Evolutionary conservation across 2,888 invertebrate genomes (phyloP).

Genomic region (Carcina quercana): DNA sequence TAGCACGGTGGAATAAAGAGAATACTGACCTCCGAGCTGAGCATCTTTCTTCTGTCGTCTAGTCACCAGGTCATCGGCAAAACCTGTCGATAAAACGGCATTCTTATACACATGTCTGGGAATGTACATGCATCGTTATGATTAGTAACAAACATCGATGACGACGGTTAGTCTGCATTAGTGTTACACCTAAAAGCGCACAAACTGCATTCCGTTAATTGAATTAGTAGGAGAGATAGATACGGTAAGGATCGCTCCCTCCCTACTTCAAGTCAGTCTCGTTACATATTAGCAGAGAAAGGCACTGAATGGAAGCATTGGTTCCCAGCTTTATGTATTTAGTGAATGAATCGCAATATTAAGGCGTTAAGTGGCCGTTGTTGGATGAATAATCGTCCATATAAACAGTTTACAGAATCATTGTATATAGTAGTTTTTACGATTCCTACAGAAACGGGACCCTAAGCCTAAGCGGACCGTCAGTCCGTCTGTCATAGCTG

Average conservation of each 20-base stretch:
- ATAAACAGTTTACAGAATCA: too few relatives aligned
- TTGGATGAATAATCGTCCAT: too few relatives aligned
- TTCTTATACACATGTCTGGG: constrained; percentile 7
- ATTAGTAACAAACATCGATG: constrained; percentile 47
- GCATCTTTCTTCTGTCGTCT: constrained; percentile 71
- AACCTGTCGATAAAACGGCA: constrained; percentile 43
- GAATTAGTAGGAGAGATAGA: constrained; percentile 29
- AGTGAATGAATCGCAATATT: too few relatives aligned
- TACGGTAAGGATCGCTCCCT: constrained; percentile 38
- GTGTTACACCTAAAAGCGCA: constrained; percentile 67
- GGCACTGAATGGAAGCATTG: background rate
- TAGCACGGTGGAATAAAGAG: too few relatives aligned
- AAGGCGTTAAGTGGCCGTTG: too few relatives aligned
- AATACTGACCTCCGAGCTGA: constrained; percentile 62
- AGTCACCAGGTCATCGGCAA: constrained; percentile 69
- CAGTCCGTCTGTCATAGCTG: too few relatives aligned
- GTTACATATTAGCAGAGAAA: background rate
- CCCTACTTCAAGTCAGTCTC: constrained; percentile 9
- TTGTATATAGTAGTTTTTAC: too few relatives aligned
- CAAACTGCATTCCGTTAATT: constrained; percentile 52
- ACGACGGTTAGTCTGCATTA: constrained; percentile 49
- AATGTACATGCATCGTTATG: constrained; percentile 9
- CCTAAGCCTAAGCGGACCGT: too few relatives aligned
- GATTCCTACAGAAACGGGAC: too few relatives aligned
- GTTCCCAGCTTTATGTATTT: too few relatives aligned